Conservation (phyloP, 2,113 vertebrate genomes). For the Epinephelus moara region DNA sequence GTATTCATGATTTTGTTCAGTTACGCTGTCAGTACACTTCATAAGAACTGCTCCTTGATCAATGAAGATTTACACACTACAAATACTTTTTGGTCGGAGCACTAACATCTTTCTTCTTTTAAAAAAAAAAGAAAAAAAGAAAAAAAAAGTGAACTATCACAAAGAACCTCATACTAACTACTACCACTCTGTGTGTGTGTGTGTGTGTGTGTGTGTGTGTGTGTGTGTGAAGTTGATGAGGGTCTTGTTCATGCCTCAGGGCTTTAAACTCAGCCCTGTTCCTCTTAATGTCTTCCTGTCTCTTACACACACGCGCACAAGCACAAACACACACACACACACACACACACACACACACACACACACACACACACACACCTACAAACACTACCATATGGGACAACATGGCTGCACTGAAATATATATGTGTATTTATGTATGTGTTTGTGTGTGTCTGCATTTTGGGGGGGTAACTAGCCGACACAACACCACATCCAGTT, state of each 20-base stretch:
- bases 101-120: too few species aligned
- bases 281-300: slow-evolving; percentile 71
- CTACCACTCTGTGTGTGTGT: neutral
- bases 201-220: neutral
- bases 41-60: too few species aligned
- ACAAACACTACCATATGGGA: slow-evolving; percentile 65
- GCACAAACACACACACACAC: neutral
- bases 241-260: slow-evolving; percentile 38
- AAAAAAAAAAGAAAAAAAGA: too few species aligned
- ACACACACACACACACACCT: slow-evolving; percentile 11
- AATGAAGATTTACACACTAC: too few species aligned
- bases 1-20: too few species aligned
- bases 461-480: neutral
- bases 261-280: slow-evolving; percentile 36
- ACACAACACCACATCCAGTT: neutral
- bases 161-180: neutral
- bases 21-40: too few species aligned
- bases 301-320: slow-evolving; percentile 7
- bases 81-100: too few species aligned
- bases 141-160: too few species aligned
- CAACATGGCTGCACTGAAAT: slow-evolving; percentile 2
- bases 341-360: neutral
- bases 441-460: neutral
- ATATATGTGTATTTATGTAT: neutral
- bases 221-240: slow-evolving; percentile 42